Percentiles rank a stretch among this genome's conserved stretches.
These are phyloP conservation scores for Papilio helenus DNA, from an alignment of 1,140 invertebrate species.

Conservation along the genomic window DNA sequence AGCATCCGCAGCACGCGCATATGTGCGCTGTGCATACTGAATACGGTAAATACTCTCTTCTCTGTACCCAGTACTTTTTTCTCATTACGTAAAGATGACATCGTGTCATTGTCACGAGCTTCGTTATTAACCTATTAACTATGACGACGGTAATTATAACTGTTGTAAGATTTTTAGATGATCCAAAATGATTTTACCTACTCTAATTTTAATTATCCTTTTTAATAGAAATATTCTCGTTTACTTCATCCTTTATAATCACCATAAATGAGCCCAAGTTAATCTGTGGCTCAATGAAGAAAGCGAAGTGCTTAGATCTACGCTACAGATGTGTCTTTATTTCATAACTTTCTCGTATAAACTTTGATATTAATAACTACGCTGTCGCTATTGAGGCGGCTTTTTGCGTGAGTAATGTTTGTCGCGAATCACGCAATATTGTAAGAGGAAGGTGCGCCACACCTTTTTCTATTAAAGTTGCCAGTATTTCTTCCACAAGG, in stretches of 20 bases:
- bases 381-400: neutral
- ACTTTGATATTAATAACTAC: neutral
- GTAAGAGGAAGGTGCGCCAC: neutral
- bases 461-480: neutral
- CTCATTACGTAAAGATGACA: too few relatives aligned
- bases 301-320: neutral
- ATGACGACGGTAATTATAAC: too few relatives aligned
- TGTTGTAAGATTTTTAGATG: too few relatives aligned
- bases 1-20: slow-evolving; percentile 77
- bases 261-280: too few relatives aligned
- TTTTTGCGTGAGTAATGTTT: neutral
- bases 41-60: slow-evolving; percentile 63
- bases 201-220: too few relatives aligned
- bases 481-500: neutral
- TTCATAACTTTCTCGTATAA: slow-evolving; percentile 8
- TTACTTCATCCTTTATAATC: neutral
- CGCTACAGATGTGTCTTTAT: neutral
- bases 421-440: neutral
- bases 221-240: too few relatives aligned
- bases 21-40: slow-evolving; percentile 80
- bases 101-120: too few relatives aligned
- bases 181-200: too few relatives aligned
- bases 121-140: too few relatives aligned
- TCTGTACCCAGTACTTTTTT: neutral
- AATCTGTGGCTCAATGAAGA: neutral